Conservation (phyloP, 2,113 vertebrate species). For the Chloroceryle aenea region DNA sequence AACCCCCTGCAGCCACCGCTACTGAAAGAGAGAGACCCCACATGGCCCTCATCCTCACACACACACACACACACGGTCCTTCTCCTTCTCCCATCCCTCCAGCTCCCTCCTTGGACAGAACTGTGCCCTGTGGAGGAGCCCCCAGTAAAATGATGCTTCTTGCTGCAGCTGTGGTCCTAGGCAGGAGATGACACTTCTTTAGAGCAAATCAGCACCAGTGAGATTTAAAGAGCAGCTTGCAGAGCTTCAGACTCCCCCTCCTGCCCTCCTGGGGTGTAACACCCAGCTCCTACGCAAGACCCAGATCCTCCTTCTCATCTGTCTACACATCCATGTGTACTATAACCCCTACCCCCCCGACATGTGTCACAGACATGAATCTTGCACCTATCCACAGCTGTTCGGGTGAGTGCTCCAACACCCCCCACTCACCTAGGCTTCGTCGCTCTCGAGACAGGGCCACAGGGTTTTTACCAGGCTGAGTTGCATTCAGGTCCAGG, state of each 20-base stretch:
- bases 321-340: accelerated
- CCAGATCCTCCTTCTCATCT: not conserved
- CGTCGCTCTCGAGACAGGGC: constrained; percentile 69
- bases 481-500: constrained; percentile 69
- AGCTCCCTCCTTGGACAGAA: not conserved
- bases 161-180: not conserved
- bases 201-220: accelerated
- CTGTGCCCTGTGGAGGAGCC: not conserved
- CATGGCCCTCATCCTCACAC: not conserved
- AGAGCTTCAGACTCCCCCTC: not conserved
- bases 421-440: constrained; percentile 68
- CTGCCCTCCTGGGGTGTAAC: not conserved
- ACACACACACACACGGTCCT: not conserved
- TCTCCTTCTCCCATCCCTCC: not conserved
- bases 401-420: not conserved
- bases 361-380: accelerated
- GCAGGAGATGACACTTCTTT: not conserved
- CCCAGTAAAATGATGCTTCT: not conserved
- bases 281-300: not conserved
- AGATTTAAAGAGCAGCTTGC: not conserved
- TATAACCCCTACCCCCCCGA: not conserved
- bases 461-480: not conserved
- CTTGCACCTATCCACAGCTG: not conserved
- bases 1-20: not conserved
- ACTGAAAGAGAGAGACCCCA: not conserved